A percentile compares a stretch with the other conserved stretches of the same genome.
These are phyloP conservation scores for Lepidocyrtoides sp. DNA, from an alignment of 2,888 invertebrate species.

Conservation along the genomic window DNA sequence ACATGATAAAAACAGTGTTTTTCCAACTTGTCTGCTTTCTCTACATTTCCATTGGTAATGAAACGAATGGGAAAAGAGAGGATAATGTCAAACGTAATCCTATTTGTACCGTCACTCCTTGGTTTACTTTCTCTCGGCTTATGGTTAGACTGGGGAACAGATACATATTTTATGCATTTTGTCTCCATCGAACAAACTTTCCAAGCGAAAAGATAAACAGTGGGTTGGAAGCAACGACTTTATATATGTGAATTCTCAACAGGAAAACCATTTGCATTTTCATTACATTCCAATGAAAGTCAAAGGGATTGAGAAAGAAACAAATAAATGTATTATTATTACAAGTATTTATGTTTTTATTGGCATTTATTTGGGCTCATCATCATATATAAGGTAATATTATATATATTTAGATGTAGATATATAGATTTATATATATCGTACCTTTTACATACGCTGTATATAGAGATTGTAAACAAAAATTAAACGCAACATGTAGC, in stretches of 20 bases:
- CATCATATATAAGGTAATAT: constrained; percentile 5
- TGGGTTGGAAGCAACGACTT: not conserved
- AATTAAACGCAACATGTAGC: constrained; percentile 71
- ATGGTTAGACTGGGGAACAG: too few relatives aligned
- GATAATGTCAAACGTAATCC: constrained; percentile 34
- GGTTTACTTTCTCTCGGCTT: not conserved
- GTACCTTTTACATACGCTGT: not conserved
- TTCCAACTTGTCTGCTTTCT: not conserved
- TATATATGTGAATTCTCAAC: constrained; percentile 1
- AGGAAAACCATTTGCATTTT: constrained; percentile 28
- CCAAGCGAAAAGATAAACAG: not conserved
- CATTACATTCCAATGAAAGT: constrained; percentile 10
- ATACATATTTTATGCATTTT: too few relatives aligned
- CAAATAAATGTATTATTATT: constrained; percentile 52
- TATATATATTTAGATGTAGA: constrained; percentile 28
- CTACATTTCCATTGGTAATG: constrained; percentile 43
- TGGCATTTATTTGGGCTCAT: constrained; percentile 77
- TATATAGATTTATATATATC: constrained; percentile 19
- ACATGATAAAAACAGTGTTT: not conserved
- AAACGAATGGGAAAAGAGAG: constrained; percentile 16
- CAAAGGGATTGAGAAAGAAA: not conserved
- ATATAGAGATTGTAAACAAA: not conserved
- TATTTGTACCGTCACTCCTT: not conserved
- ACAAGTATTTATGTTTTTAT: constrained; percentile 74
- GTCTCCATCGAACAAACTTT: constrained; percentile 5